phyloP scores from a whole-genome alignment of 2,113 vertebrate genomes.

The Prietella phreatophila region DNA sequence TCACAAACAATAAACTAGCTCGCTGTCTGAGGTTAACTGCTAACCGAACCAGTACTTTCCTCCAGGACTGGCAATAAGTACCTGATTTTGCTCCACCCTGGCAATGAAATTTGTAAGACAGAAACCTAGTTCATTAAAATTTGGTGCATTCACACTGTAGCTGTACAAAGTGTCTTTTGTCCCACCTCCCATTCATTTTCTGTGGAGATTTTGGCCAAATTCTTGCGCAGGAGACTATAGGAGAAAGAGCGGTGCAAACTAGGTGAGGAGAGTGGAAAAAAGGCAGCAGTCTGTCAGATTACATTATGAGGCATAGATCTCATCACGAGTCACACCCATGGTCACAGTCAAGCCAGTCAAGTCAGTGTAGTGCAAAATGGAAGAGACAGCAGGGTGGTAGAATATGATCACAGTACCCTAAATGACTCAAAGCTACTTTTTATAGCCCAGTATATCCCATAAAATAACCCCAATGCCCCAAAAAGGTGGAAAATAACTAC shows the following conservation, averaged over 20 bases:
- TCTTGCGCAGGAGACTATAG: background rate
- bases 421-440: background rate
- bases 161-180: background rate
- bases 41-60: background rate
- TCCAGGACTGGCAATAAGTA: background rate
- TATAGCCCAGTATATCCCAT: background rate
- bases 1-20: background rate
- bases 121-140: background rate
- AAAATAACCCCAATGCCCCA: background rate
- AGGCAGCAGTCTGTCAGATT: background rate
- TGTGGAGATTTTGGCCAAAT: background rate
- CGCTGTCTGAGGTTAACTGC: background rate
- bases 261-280: background rate
- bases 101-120: background rate
- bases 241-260: background rate
- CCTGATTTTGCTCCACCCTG: background rate
- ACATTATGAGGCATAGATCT: background rate
- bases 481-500: background rate
- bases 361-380: background rate
- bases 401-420: background rate
- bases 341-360: background rate
- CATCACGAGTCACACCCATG: background rate
- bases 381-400: background rate
- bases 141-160: background rate
- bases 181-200: background rate